Base-by-base conservation (phyloP, 2,888 invertebrate genomes). In the Hemicrepidius hirtus region DNA sequence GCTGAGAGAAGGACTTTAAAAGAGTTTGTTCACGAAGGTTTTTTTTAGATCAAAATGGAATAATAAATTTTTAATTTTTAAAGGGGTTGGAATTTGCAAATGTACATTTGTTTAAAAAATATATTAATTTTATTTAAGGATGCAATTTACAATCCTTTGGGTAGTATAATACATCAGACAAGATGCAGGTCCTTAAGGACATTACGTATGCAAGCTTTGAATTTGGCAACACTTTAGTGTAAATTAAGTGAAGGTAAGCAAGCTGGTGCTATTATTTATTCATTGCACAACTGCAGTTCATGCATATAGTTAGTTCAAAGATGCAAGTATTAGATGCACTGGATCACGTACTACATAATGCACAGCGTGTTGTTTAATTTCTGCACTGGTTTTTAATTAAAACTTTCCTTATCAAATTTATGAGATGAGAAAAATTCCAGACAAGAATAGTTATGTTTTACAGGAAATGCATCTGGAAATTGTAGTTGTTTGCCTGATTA, bases 161-260 rank as follows among this genome's bases (percentile, higher is more conserved):
- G 35, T 35, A 35, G 5, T 35, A 10, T 35, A 10, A n/a, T n/a
- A n/a, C n/a, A 57, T 6, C 57, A 16, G 28, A 10, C 20, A 37
- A 37, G 18, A 57, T 13, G 13, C 20, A 37, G 12, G 10, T 32
- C 4, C 57, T n/a, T 55, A 7, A 1, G 37, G 32, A 57, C 35
- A 37, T 57, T 57, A 57, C 9, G 57, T 32, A 57, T 35, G 28
- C 57, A 37, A 2, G 57, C 18, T 40, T 37, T 60, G 28, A 40
- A 41, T 60, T 44, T 60, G 24, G 28, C 41, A 60, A 60, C 44
- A 16, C 41, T 60, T 60, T 60, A 44, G 16, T 12, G 60, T 60
- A 60, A 44, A 60, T 60, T 60, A 60, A 44, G 44, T 44, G 41
- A 60, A 60, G 60, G 41, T 60, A 60, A 60, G 60, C 60, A 60